Conservation (phyloP, 1,140 invertebrate genomes). For the Drosophila pectinifera region DNA sequence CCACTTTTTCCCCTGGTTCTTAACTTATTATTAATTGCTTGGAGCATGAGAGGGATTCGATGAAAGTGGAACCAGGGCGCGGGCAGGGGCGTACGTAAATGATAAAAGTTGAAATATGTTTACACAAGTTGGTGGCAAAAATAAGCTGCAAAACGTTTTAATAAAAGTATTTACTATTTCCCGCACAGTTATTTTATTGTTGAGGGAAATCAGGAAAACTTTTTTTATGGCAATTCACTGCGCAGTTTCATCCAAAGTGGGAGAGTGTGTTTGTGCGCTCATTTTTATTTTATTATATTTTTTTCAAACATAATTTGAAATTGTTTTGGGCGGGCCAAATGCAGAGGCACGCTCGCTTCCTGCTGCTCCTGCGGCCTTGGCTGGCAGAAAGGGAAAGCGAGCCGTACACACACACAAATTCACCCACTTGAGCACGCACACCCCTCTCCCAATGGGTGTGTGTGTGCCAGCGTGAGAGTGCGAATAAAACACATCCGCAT, state of each 20-base stretch:
- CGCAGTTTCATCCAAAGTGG: not conserved
- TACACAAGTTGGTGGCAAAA: conserved; percentile 60
- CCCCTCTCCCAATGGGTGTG: not conserved
- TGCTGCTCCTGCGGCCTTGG: conserved; percentile 56
- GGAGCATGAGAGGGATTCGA: conserved; percentile 20
- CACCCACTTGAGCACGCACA: conserved; percentile 66
- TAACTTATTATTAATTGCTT: conserved; percentile 53
- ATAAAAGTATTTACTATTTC: conserved; percentile 80
- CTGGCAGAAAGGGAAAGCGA: conserved; percentile 36
- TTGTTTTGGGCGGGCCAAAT: conserved; percentile 68
- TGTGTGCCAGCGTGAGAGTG: conserved; percentile 4
- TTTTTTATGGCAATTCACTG: conserved; percentile 68
- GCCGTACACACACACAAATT: conserved; percentile 8
- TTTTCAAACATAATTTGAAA: conserved; percentile 78
- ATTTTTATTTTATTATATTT: conserved; percentile 26
- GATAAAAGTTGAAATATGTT: conserved; percentile 69
- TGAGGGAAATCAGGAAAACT: conserved; percentile 67
- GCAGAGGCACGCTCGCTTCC: conserved; percentile 60
- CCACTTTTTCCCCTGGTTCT: conserved; percentile 20
- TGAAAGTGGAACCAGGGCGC: not conserved
- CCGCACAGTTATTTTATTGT: conserved; percentile 79
- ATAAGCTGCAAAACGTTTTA: conserved; percentile 75
- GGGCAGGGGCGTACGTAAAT: conserved; percentile 34
- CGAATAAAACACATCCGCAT: conserved; percentile 51
- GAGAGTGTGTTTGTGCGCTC: not conserved